Evolutionary conservation across 1,140 invertebrate species (phyloP).

Genomic region (Goniozus legneri): DNA sequence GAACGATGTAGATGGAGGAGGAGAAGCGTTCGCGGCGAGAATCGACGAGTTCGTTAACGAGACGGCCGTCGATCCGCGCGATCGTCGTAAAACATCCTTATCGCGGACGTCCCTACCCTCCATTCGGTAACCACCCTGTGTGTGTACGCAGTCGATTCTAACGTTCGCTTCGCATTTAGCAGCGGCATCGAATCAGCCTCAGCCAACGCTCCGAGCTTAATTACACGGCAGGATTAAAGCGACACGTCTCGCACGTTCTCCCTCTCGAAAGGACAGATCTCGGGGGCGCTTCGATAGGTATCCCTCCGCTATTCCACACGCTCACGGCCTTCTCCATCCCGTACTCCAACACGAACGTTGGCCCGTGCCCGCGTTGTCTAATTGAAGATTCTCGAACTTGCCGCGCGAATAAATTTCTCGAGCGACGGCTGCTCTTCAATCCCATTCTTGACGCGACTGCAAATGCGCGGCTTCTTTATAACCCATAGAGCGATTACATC

Average conservation of each 20-base stretch:
- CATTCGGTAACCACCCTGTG: no score
- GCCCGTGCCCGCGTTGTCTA: slow-evolving; percentile 24
- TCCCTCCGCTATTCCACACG: neutral
- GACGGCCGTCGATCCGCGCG: neutral
- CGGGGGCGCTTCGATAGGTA: slow-evolving; percentile 17
- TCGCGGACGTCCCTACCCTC: no score
- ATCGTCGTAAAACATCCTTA: neutral
- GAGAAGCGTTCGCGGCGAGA: slow-evolving; percentile 19
- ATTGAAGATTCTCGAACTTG: slow-evolving; percentile 48
- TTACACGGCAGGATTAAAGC: slow-evolving; percentile 21
- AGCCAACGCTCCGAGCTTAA: slow-evolving; percentile 15
- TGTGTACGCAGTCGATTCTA: no score
- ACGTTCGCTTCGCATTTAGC: no score
- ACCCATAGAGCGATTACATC: no score
- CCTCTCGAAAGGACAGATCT: slow-evolving; percentile 17
- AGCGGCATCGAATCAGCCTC: no score
- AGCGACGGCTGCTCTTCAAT: slow-evolving; percentile 43
- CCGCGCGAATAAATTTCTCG: slow-evolving; percentile 36
- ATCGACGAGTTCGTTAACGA: slow-evolving; percentile 4
- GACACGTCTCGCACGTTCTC: slow-evolving; percentile 13
- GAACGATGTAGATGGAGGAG: no score
- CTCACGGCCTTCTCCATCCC: slow-evolving; percentile 1
- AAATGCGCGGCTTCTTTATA: no score
- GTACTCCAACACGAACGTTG: slow-evolving; percentile 1
- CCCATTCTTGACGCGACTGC: no score